These are phyloP conservation scores for Lysandra bellargus DNA, from an alignment of 2,888 invertebrate species.

Conservation along the genomic window DNA sequence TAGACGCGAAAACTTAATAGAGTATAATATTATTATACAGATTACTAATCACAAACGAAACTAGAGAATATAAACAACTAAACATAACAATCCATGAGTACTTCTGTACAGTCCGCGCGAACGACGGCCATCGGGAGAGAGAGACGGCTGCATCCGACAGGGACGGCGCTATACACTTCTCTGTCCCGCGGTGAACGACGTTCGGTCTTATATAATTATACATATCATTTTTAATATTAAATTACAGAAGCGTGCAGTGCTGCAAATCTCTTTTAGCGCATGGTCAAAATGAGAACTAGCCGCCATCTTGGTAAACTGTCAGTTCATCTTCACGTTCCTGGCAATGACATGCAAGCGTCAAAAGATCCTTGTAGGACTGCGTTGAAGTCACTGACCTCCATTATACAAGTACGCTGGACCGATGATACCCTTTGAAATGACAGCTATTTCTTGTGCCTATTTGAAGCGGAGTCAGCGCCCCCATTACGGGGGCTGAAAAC, in stretches of 20 bases:
- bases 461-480: too few species aligned
- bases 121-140: neutral
- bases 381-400: neutral
- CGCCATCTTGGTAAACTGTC: neutral
- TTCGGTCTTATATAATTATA: neutral
- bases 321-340: neutral
- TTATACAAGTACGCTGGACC: too few species aligned
- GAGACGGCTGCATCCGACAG: neutral
- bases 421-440: too few species aligned
- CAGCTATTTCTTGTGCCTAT: too few species aligned
- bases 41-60: slow-evolving; percentile 11
- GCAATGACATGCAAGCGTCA: neutral
- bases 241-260: neutral
- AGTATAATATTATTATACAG: neutral
- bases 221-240: neutral
- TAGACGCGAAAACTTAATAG: slow-evolving; percentile 8
- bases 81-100: slow-evolving; percentile 24
- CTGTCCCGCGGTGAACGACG: neutral
- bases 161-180: slow-evolving; percentile 15
- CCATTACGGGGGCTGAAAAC: too few species aligned
- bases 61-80: slow-evolving; percentile 9
- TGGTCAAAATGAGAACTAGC: neutral
- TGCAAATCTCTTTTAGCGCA: neutral
- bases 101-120: slow-evolving; percentile 5
- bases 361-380: neutral